Evolutionary conservation across 2,113 vertebrate genomes (phyloP).

Genomic region (Megaceryle maxima): DNA sequence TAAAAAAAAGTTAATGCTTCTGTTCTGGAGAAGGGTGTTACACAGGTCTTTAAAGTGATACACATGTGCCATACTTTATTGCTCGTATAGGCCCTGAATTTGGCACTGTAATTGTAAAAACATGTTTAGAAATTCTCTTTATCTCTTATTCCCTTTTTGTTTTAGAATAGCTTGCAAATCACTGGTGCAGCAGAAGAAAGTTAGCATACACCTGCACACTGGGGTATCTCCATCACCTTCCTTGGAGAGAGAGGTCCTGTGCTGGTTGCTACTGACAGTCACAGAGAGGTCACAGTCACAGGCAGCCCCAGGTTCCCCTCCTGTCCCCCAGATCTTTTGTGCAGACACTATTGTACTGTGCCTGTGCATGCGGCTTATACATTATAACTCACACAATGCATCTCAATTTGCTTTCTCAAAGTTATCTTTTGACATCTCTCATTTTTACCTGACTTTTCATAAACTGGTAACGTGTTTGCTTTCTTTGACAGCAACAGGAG

Average conservation of each 20-base stretch:
- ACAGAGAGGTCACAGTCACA: neutral
- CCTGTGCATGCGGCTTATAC: neutral
- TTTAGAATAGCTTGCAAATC: neutral
- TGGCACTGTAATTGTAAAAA: neutral
- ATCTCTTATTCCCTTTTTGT: neutral
- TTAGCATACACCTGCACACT: accelerated
- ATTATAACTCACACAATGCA: neutral
- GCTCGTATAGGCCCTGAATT: neutral
- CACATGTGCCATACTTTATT: neutral
- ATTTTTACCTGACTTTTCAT: neutral
- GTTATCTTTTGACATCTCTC: neutral
- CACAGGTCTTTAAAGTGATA: slow-evolving; percentile 57
- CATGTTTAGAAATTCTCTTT: neutral
- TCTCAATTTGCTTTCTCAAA: neutral
- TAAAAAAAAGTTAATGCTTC: slow-evolving; percentile 64
- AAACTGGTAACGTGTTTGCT: accelerated
- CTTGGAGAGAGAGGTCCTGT: neutral
- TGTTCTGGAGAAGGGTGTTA: slow-evolving; percentile 54
- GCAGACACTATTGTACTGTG: neutral
- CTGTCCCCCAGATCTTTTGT: neutral
- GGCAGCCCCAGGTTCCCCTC: neutral
- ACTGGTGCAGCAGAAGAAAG: neutral
- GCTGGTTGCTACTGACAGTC: neutral
- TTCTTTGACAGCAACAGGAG: neutral
- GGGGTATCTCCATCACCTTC: neutral